Base-by-base conservation (phyloP, 2,888 invertebrate species). In the Sinodicranocentrus sp. region DNA sequence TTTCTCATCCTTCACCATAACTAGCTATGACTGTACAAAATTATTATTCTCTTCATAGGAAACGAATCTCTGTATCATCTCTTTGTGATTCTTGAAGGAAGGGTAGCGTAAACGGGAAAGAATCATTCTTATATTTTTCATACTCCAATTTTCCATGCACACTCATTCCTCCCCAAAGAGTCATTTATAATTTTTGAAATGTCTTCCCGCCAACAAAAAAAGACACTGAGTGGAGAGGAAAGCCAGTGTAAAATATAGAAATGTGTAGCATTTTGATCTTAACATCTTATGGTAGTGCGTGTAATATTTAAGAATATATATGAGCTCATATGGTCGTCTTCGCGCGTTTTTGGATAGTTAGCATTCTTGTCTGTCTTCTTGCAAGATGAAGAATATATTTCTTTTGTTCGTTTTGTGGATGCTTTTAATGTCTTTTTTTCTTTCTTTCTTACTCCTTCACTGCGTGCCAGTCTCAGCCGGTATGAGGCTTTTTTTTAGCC, bases 141-240 rank as follows among this genome's bases (percentile, higher is more conserved):
- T 39, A 5, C 48, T 48, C 10, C 48, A 48, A 48, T 48, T 67
- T 65, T 17, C 48, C 48, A 67, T 65, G 52, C 76, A 67, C 67
- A 54, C 52, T 52, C 61, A 6, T 52, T 61, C 65, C 71, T 85
- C 86, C 86, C 86, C 19, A 75, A 78, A 85, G 84, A 80, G 78
- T 82, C 86, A 85, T 86, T 86, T 85, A 86, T 86, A 86, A 84
- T 65, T 68, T 85, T 84, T 84, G 76, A 71, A 73, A 82, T 79
- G 70, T 70, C 75, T 72, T 54, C 48, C 48, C n/a, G 48, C 33
- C 33, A 10, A 3, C 33, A 48, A 48, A 13, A 15, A 2, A 15
- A 19, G 63, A 65, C 25, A 72, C 43, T 59, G 59, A 72, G 25
- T 39, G 44, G 59, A 5, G 25, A n/a, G n/a, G n/a, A 48, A 73